Evolutionary conservation across 2,888 invertebrate genomes (phyloP), one percentile per base, ranked within the genome.

Genomic region (Nesidiocoris tenuis): DNA sequence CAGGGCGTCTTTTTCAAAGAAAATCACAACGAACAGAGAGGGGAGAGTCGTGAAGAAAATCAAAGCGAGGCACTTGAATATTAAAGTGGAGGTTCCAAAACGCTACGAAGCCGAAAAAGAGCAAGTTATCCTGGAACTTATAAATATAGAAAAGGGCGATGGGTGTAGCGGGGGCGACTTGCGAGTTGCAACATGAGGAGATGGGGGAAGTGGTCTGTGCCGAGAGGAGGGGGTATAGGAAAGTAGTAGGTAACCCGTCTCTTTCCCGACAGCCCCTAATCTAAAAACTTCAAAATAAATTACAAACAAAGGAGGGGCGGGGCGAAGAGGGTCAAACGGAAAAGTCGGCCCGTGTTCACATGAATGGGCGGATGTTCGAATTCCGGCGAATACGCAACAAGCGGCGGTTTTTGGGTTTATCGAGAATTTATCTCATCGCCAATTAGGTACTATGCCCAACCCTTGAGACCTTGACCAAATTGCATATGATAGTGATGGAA

Each of bases 231-330:
- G 12, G 39, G 12, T 12, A 39, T 39, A 7, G 39, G 39, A 39
- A 39, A 12, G 39, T 39, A 39, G 12, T 12, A 12, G 39, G 39
- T 39, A 39, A 3, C 39, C 39, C 39, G 39, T 39, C 39, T 39
- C 59, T 59, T 70, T 70, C 59, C 24, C 61, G 70, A 70, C 70
- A 18, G 59, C 54, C 67, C 55, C 57, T 70, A 70, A 70, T 59
- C 70, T 59, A 57, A 70, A 70, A 70, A 70, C 70, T 70, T 70
- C 70, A 70, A 70, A 70, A 70, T 70, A 70, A 70, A 70, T 70
- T 70, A 70, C 59, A 70, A 70, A 70, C 70, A 70, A 70, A 70
- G 59, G 59, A 70, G 68, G n/a, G 39, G 39, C 39, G 12, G 39
- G 12, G 12, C 3, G 12, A 39, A 39, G 39, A 39, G 12, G 39